Conservation (phyloP, 2,888 invertebrate species). For the Drosophila fulvimacula region DNA sequence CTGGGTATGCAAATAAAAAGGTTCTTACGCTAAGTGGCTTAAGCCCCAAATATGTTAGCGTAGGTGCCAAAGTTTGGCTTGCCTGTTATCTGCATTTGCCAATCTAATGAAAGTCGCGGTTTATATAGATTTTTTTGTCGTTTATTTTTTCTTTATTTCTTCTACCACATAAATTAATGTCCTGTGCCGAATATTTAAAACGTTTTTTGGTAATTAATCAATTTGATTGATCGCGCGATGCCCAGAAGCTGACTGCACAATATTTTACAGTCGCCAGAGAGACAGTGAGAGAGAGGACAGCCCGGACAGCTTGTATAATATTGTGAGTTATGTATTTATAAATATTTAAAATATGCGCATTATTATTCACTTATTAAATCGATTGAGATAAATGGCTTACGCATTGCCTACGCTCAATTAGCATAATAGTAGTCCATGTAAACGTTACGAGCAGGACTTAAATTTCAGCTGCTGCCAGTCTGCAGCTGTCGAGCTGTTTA, state of each 20-base stretch:
- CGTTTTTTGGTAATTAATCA: slow-evolving; percentile 73
- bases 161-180: slow-evolving; percentile 71
- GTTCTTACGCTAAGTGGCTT: slow-evolving; percentile 65
- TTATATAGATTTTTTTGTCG: neutral
- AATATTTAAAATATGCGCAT: slow-evolving; percentile 56
- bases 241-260: slow-evolving; percentile 42
- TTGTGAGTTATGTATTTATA: slow-evolving; percentile 33
- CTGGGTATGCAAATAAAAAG: slow-evolving; percentile 26
- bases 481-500: neutral
- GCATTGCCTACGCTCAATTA: slow-evolving; percentile 39
- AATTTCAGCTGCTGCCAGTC: slow-evolving; percentile 14
- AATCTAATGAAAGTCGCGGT: slow-evolving; percentile 41
- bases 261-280: slow-evolving; percentile 10
- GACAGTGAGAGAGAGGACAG: neutral
- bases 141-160: slow-evolving; percentile 8
- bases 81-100: slow-evolving; percentile 31
- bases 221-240: slow-evolving; percentile 74
- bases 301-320: slow-evolving; percentile 28
- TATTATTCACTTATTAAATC: slow-evolving; percentile 55
- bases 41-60: slow-evolving; percentile 28
- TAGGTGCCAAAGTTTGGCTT: slow-evolving; percentile 15
- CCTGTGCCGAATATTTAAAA: slow-evolving; percentile 63
- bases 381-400: slow-evolving; percentile 53
- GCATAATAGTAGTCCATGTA: slow-evolving; percentile 29
- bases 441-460: neutral